Conservation (phyloP, 2,113 vertebrate species). For the Brachypodius melanocephalos region DNA sequence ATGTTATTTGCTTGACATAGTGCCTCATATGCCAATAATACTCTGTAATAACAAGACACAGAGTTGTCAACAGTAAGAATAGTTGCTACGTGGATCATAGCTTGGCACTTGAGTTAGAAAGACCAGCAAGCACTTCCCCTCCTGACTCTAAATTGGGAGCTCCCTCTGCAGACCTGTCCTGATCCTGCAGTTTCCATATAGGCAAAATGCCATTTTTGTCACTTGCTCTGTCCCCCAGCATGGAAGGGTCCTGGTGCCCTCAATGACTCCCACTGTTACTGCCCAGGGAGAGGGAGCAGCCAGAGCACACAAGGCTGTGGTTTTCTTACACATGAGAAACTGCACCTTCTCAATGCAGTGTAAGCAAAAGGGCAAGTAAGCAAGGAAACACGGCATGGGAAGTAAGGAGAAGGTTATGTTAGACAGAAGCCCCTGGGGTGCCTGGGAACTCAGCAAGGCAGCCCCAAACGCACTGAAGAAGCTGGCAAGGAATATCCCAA, state of each 20-base stretch:
- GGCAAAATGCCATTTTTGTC: not conserved
- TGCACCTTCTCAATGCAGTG: not conserved
- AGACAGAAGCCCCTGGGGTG: not conserved
- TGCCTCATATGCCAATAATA: not conserved
- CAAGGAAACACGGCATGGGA: not conserved
- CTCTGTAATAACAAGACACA: not conserved
- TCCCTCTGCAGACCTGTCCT: slow-evolving; percentile 47
- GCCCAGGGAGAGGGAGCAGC: not conserved
- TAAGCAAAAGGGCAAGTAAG: not conserved
- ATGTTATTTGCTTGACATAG: not conserved
- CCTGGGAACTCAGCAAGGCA: not conserved
- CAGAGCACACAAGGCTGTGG: not conserved
- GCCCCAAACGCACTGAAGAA: not conserved
- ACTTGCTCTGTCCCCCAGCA: not conserved
- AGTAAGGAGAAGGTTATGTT: not conserved
- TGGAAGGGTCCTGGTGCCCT: not conserved
- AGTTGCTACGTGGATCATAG: not conserved
- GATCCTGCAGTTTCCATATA: not conserved
- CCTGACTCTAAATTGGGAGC: slow-evolving; percentile 24
- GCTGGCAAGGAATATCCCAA: not conserved
- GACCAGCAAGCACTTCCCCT: not conserved
- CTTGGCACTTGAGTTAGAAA: not conserved
- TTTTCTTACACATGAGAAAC: not conserved
- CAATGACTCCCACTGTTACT: not conserved
- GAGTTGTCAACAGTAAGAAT: not conserved